phyloP scores from a whole-genome alignment of 2,888 invertebrate species.

The Melinaea marsaeus region DNA sequence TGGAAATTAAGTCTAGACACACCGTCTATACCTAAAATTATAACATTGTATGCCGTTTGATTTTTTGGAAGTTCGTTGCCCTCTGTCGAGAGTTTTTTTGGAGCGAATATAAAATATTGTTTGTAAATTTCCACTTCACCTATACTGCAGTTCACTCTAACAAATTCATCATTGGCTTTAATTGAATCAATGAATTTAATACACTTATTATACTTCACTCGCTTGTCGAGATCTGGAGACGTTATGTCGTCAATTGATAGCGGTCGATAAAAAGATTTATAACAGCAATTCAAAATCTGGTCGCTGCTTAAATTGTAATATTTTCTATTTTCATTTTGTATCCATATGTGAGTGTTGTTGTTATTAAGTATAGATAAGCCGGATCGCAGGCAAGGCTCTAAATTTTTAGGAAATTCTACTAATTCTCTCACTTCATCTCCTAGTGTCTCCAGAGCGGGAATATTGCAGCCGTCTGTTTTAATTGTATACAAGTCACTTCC shows the following conservation, averaged over 20 bases:
- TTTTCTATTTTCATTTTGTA: conserved; percentile 56
- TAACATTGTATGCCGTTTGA: conserved; percentile 75
- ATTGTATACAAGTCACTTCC: conserved; percentile 54
- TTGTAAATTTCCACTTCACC: conserved; percentile 69
- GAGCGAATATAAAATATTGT: conserved; percentile 82
- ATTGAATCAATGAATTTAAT: conserved; percentile 55
- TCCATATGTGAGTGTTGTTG: conserved; percentile 75
- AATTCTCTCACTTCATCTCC: conserved; percentile 69
- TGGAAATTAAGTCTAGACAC: conserved; percentile 89
- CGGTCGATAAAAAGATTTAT: conserved; percentile 71
- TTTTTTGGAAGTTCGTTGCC: conserved; percentile 26
- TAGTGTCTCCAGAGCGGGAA: conserved; percentile 78
- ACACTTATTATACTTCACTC: conserved; percentile 63
- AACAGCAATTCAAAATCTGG: conserved; percentile 74
- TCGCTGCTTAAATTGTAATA: conserved; percentile 66
- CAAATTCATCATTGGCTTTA: conserved; percentile 77
- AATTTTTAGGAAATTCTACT: conserved; percentile 56
- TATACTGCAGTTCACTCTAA: conserved; percentile 78
- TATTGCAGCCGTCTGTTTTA: conserved; percentile 78
- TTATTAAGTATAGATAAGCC: conserved; percentile 70
- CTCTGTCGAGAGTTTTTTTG: conserved; percentile 40
- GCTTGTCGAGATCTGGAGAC: conserved; percentile 52
- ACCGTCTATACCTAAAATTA: conserved; percentile 89
- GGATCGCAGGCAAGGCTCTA: conserved; percentile 65
- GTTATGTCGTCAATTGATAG: conserved; percentile 51